Evolutionary conservation across 1,140 invertebrate species (phyloP), one percentile per base, ranked within the genome.

Genomic region (Heliothis subflexa): DNA sequence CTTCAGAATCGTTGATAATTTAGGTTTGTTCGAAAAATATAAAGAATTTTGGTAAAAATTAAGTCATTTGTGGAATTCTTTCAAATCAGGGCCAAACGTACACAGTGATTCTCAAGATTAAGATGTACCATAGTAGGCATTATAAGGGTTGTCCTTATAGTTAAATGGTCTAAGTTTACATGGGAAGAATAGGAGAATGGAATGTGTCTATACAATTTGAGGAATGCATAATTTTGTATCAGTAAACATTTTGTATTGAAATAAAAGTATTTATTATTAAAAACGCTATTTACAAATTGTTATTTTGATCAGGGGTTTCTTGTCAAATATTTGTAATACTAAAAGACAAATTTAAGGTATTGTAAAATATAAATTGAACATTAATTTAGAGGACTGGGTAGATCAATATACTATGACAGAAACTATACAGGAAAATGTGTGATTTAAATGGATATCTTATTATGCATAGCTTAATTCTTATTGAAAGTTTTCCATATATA

Each of bases 401-500:
- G 5, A 40, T 40, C 33, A 33, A 7, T 33, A 33, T 33, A 40
- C 33, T 40, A 40, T 40, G 33, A 40, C 33, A 25, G 5, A 21
- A 21, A 57, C 12, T 57, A 57, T 25, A 57, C 18, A 57, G 25
- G 21, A 9, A 55, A 55, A 25, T 16, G 21, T 25, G 55, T 57
- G 18, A 25, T 57, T 13, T 25, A 25, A 7, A 40, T 40, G 7
- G 33, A 40, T 40, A 55, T 54, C 28, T n/a, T 52, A 21, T 40
- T 55, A 49, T n/a, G 25, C 25, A 52, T 54, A 54, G n/a, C 71
- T 73, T 73, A 73, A 14, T 73, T 25, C 49, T 25, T 73, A 73
- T 61, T 55, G 61, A 73, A 59, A 49, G 40, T 18, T 61, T 59
- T 59, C 47, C 57, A 62, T 75, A 62, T 75, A 62, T 49, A n/a